Base-by-base conservation (phyloP, 2,888 invertebrate species). In the Idaea aversata region DNA sequence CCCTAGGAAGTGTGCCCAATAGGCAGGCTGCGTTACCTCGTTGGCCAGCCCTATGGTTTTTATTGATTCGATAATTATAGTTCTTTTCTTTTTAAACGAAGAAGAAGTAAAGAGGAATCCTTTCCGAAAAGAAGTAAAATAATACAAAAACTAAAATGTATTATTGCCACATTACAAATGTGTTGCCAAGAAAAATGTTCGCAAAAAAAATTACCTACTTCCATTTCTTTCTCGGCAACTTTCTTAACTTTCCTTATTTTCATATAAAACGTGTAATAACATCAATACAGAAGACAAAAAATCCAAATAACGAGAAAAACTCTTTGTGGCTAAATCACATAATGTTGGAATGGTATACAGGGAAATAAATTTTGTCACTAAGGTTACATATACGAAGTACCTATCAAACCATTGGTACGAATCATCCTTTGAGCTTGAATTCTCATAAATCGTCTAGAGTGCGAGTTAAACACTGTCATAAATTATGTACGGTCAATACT, bases 231-330 rank as follows among this genome's bases (percentile, higher is more conserved):
- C 34, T 13, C 59, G 34, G 34, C 59, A 73, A 70, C 66, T 73
- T 77, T 83, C 83, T 80, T 59, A 59, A 59, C 59, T 61, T 62
- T 63, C 61, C 62, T 65, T 60, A 65, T 69, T 66, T 63, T 72
- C 84, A 86, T 85, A 84, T 70, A 82, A 84, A 69, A 83, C 80
- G 82, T 71, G 77, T 77, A 79, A 82, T 82, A 82, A 79, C 75
- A 75, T 75, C 71, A 78, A 74, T 75, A 74, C 69, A 76, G 75
- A 77, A 78, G 78, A 79, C 75, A 76, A 75, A 80, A 82, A 79
- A 80, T 77, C 73, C 66, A 76, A 78, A 81, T 82, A 78, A 80
- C 75, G 82, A 74, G 75, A 77, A 76, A 73, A 75, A 78, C 75
- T 78, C 75, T 74, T 72, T 70, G 74, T 70, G 67, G 64, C 66